Percentiles rank a stretch among this genome's conserved stretches.
Conservation (phyloP, 2,888 invertebrate genomes). For the Eristalinus sepulchralis region DNA sequence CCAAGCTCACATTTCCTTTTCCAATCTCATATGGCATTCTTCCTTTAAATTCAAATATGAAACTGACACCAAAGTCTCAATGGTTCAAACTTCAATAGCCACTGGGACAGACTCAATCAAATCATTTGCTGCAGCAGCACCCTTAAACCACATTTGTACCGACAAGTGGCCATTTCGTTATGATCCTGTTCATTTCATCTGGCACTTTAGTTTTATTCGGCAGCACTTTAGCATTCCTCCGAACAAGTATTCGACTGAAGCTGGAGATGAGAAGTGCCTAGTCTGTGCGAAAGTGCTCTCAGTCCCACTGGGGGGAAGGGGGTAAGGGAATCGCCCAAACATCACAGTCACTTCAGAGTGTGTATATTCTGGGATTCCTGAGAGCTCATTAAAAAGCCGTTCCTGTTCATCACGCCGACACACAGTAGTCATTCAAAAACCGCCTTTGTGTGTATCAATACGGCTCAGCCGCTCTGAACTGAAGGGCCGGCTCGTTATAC, state of each 20-base stretch:
- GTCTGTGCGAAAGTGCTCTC: conserved; percentile 7
- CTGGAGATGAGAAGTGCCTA: background rate
- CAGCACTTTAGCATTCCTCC: background rate
- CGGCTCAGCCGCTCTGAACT: conserved; percentile 1
- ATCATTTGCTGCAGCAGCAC: background rate
- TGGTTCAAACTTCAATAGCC: background rate
- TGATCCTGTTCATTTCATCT: conserved; percentile 14
- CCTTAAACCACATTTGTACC: background rate
- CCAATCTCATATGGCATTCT: too few species aligned
- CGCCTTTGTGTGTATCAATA: conserved; percentile 15
- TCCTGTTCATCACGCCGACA: background rate
- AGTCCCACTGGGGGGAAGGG: background rate
- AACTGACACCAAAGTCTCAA: background rate
- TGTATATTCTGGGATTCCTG: conserved; percentile 35
- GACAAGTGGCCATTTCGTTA: background rate
- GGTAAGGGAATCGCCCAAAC: conserved; percentile 7
- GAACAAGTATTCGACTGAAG: conserved; percentile 1
- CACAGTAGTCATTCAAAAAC: background rate
- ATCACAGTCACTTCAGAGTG: background rate
- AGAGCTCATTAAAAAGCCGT: conserved; percentile 56
- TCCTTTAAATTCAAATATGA: background rate
- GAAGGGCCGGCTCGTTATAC: conserved; percentile 27
- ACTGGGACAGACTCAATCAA: background rate
- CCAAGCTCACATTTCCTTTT: too few species aligned
- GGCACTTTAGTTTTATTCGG: conserved; percentile 16